Evolutionary conservation across 2,888 invertebrate genomes (phyloP).

Genomic region (Polydrusus pterygomalis): DNA sequence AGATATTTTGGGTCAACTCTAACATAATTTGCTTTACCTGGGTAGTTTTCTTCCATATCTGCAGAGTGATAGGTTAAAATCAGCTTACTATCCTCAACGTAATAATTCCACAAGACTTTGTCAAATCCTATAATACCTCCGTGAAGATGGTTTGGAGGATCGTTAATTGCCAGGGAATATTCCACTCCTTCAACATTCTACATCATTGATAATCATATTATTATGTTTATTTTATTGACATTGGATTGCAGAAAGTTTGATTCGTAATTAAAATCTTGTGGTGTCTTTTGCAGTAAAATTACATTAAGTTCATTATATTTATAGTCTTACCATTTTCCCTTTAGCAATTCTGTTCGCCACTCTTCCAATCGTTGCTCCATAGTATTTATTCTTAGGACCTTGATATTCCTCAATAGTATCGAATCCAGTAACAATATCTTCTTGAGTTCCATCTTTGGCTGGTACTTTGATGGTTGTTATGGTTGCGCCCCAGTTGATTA

Average conservation of each 20-base stretch:
- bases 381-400: constrained; percentile 54
- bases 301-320: too few species aligned
- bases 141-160: constrained; percentile 82
- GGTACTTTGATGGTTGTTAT: constrained; percentile 85
- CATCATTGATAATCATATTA: too few species aligned
- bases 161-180: constrained; percentile 83
- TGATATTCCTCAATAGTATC: constrained; percentile 57
- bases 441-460: constrained; percentile 70
- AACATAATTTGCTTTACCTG: too few species aligned
- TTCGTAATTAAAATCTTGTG: background rate
- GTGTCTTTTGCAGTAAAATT: too few species aligned
- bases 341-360: constrained; percentile 57
- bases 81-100: constrained; percentile 71
- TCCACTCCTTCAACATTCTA: constrained; percentile 73
- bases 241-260: too few species aligned
- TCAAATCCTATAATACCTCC: constrained; percentile 91
- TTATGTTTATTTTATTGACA: constrained; percentile 61
- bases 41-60: constrained; percentile 91
- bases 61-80: constrained; percentile 84
- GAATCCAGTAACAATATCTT: constrained; percentile 58
- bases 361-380: constrained; percentile 58
- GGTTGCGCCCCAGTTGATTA: constrained; percentile 88
- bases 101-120: constrained; percentile 71
- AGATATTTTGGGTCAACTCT: too few species aligned
- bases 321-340: constrained; percentile 53